Percentiles rank a stretch among this genome's conserved stretches.
Conservation (phyloP, 2,888 invertebrate genomes). For the Cataglyphis albicans region DNA sequence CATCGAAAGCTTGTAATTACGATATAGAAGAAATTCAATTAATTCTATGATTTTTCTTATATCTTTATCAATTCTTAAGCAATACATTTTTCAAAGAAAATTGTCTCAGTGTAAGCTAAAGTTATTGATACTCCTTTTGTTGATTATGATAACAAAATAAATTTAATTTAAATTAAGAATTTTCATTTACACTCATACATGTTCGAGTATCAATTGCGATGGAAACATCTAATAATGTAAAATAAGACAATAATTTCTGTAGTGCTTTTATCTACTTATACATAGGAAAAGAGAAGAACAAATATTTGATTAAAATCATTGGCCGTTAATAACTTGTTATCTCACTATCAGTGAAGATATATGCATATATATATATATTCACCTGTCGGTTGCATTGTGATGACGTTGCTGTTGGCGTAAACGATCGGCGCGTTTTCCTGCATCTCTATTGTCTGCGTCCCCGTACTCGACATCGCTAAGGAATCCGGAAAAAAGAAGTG, state of each 20-base stretch:
- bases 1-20: neutral
- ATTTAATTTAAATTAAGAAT: neutral
- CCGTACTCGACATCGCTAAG: conserved; percentile 25
- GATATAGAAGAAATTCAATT: neutral
- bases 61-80: conserved; percentile 1
- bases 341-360: neutral
- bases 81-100: neutral
- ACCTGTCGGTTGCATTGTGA: conserved; percentile 75
- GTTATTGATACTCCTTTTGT: neutral
- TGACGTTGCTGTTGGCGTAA: conserved; percentile 60
- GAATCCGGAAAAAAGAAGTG: neutral
- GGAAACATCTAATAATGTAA: neutral
- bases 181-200: too few relatives aligned
- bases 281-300: neutral
- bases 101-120: neutral
- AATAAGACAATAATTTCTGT: neutral
- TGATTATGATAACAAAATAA: neutral
- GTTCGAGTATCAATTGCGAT: too few relatives aligned
- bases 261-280: neutral
- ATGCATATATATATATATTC: neutral
- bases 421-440: conserved; percentile 60
- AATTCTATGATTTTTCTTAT: neutral
- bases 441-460: conserved; percentile 60
- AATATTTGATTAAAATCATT: neutral
- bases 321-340: neutral